Base-by-base conservation (phyloP, 2,113 vertebrate species). In the Xiphorhynchus elegans region DNA sequence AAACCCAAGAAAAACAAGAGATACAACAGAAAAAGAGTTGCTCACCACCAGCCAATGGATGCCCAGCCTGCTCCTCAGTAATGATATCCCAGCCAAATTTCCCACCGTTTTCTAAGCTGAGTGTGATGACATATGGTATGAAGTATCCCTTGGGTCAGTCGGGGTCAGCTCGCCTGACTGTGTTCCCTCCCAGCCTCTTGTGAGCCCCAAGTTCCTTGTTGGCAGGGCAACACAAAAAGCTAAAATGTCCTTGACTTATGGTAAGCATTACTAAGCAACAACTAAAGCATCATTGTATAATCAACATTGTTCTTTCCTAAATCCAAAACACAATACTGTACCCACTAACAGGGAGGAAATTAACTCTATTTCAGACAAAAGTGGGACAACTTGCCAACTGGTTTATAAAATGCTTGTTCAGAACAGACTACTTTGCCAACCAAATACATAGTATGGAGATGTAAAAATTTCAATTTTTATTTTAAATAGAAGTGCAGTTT, bases 161-260 rank as follows among this genome's bases (percentile, higher is more conserved):
- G 0, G 16, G 10, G 13, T 39, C 24, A n/a, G 16, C 46, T 40
- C 33, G n/a, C 53, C 12, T 1, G 0, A 1, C 15, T 40, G 25
- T 7, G 37, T 31, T 17, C 24, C 17, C 66, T 73, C 13, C 24
- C 52, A 60, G 10, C 11, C 25, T 46, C 25, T 67, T 19, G 39
- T 35, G 11, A 24, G 7, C 24, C 20, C 17, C 58, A 64, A 40
- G 8, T 49, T 78, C 7, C 42, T 72, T 17, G 0, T 20, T 79
- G n/a, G 15, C 20, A 35, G 31, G 8, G 39, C 13, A 59, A 21
- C 8, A 31, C 10, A 44, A 29, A 29, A 72, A 72, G 14, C 6
- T 49, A 47, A 55, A 86, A 62, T 1, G 1, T 28, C 35, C 21
- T 55, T 37, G 47, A 14, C 18, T 74, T 49, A 0, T 0, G 18